Conservation (phyloP, 1,140 invertebrate species). For the Chelonus insularis region DNA sequence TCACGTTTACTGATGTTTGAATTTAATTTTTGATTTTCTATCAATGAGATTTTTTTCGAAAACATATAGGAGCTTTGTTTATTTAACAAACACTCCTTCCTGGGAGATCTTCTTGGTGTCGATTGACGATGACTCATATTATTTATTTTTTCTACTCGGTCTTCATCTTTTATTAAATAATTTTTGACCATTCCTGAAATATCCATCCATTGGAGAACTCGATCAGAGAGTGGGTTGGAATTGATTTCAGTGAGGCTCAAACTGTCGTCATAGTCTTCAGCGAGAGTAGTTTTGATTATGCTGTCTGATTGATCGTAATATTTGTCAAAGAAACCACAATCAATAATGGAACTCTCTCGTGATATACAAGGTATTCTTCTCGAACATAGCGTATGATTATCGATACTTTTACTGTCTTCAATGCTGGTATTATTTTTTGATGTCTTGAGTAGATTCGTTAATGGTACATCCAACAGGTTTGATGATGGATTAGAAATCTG, state of each 20-base stretch:
- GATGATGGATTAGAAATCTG: not conserved
- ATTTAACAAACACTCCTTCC: not conserved
- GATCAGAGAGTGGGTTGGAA: conserved; percentile 52
- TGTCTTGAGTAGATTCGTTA: conserved; percentile 27
- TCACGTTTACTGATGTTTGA: conserved; percentile 15
- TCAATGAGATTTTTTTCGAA: conserved; percentile 18
- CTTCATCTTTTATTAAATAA: conserved; percentile 38
- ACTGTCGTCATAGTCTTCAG: conserved; percentile 12
- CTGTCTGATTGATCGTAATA: not conserved
- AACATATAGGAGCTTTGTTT: conserved; percentile 2
- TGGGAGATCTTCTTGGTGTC: no score
- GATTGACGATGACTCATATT: not conserved
- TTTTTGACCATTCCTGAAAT: conserved; percentile 47
- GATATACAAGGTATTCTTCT: not conserved
- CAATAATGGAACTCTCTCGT: conserved; percentile 14
- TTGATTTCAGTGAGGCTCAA: conserved; percentile 22
- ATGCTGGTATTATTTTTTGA: conserved; percentile 22
- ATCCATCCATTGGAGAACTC: conserved; percentile 61
- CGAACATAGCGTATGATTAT: not conserved
- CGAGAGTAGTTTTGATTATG: not conserved
- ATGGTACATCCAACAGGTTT: conserved; percentile 20
- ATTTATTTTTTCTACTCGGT: no score
- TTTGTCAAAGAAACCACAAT: not conserved
- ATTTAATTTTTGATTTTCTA: conserved; percentile 35
- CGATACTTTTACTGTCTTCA: not conserved